phyloP scores from a whole-genome alignment of 64 coral and sea anemone genomes.

The Stichodactyla helianthus region DNA sequence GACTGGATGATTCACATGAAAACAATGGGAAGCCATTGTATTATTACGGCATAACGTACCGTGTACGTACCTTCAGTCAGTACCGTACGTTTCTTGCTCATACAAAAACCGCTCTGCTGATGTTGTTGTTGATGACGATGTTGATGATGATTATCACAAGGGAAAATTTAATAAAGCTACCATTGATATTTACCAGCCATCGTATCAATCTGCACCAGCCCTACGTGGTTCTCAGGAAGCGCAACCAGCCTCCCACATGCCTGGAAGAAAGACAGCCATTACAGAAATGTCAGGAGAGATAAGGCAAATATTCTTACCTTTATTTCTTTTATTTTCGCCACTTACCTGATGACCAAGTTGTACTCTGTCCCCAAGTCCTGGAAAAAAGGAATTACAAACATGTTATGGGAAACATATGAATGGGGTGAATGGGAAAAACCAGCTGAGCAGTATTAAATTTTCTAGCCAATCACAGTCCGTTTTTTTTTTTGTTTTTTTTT shows the following conservation, averaged over 20 bases:
- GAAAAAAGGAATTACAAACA: background rate
- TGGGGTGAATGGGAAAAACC: too few species aligned
- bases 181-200: constrained; percentile 40
- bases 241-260: constrained; percentile 63
- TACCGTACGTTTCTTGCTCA: too few species aligned
- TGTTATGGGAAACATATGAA: background rate
- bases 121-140: background rate
- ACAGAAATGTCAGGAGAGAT: background rate
- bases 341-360: constrained; percentile 60
- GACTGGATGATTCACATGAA: too few species aligned
- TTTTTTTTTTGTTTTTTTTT: too few species aligned
- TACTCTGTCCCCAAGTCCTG: constrained; percentile 50
- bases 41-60: too few species aligned
- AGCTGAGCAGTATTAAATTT: too few species aligned
- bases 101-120: background rate
- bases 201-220: constrained; percentile 69
- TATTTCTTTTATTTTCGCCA: background rate
- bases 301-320: background rate
- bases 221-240: constrained; percentile 64
- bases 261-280: constrained; percentile 15
- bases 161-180: background rate
- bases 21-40: too few species aligned
- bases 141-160: background rate
- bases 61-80: too few species aligned
- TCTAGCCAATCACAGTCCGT: too few species aligned